Percentiles rank a stretch among this genome's conserved stretches.
Conservation (phyloP, 2,888 invertebrate genomes). For the Leucophenga maculata region DNA sequence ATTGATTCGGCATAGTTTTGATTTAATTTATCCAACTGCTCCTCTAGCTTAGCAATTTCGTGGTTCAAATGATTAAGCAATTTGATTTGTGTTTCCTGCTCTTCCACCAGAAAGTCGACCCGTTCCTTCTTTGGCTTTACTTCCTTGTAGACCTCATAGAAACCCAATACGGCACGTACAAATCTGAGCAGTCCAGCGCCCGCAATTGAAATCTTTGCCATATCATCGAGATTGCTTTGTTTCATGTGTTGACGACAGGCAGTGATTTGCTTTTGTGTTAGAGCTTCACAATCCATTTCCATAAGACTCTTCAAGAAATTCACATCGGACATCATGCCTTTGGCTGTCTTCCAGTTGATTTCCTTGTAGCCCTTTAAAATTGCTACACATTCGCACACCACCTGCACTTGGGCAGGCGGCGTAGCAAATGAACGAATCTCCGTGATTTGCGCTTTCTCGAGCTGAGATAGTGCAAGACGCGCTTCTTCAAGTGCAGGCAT, state of each 20-base stretch:
- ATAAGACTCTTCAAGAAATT: constrained; percentile 85
- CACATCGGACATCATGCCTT: constrained; percentile 93
- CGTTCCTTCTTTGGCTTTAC: constrained; percentile 89
- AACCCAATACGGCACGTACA: constrained; percentile 89
- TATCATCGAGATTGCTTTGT: constrained; percentile 81
- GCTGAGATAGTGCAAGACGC: constrained; percentile 82
- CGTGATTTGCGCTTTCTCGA: constrained; percentile 92
- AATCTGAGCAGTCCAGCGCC: constrained; percentile 89
- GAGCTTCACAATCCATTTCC: constrained; percentile 88
- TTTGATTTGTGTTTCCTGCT: constrained; percentile 76
- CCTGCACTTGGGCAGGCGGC: constrained; percentile 91
- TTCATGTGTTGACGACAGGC: constrained; percentile 83
- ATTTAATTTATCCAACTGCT: constrained; percentile 80
- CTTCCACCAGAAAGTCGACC: constrained; percentile 83
- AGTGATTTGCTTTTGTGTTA: constrained; percentile 81
- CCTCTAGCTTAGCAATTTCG: constrained; percentile 82
- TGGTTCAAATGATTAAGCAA: constrained; percentile 82
- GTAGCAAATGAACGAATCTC: constrained; percentile 94
- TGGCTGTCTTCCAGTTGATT: constrained; percentile 91
- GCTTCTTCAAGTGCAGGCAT: constrained; percentile 89
- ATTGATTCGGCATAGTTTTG: constrained; percentile 85
- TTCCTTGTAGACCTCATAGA: constrained; percentile 89
- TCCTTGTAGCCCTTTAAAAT: constrained; percentile 88
- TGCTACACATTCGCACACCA: constrained; percentile 91
- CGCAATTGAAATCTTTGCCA: constrained; percentile 88